Base-by-base conservation (phyloP, 2,888 invertebrate genomes). In the Hyposoter dolosus region DNA sequence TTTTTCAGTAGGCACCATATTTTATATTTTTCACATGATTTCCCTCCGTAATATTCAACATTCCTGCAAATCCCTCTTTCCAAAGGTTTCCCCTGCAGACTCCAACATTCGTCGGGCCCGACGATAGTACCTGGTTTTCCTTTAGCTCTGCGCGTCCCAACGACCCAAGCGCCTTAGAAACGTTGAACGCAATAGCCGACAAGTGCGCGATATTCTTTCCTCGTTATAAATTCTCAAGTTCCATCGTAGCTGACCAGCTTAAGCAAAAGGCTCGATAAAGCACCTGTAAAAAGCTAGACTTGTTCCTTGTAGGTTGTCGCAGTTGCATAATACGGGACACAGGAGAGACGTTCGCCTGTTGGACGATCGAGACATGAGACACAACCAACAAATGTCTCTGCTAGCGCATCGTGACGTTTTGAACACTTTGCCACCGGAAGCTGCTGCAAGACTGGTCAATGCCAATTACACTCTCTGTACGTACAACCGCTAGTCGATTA, bases 391-490 rank as follows among this genome's bases (percentile, higher is more conserved):
- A 94, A 95, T 97, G 95, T 96, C 97, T 47, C 95, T 97, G 87
- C 94, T 97, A 92, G 96, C 97, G 45, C 95, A 95, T 91, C 96
- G 96, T 82, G 97, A 97, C 92, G 96, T 97, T 86, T 96, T 97
- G 80, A 94, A 94, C 69, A 96, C 96, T 90, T 94, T 97, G 89
- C 96, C 97, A 60, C 95, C 96, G 3, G 97, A 97, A 93, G 97
- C 97, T 19, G 96, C 97, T 45, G 96, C 97, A 32, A 96, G 96
- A 91, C 94, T 97, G 69, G 95, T 97, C 82, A 97, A 97, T 93
- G 96, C 97, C 79, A 96, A 96, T 93, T 97, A 97, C 90, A 97
- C 97, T 3, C 95, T 97, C 87, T 96, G 97, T 97, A 95, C 95
- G 96, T 96, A 92, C 89, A 43, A 79, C 19, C 19, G 80, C 86